Evolutionary conservation across 1,140 invertebrate genomes (phyloP), one percentile per base, ranked within the genome.

Genomic region (Phthorimaea operculella): DNA sequence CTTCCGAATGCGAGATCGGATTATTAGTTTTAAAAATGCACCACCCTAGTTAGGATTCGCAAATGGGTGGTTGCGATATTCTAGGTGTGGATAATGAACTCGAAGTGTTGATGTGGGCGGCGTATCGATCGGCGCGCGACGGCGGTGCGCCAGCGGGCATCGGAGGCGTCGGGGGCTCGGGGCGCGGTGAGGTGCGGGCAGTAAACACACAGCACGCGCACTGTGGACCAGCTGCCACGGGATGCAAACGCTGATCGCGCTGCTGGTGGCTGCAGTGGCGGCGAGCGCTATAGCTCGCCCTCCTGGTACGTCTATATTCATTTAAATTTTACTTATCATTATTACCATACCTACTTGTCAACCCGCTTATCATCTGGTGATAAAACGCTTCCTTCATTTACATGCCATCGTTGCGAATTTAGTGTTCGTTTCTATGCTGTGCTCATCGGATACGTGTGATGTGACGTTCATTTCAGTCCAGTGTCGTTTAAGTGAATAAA

Each of bases 61-160:
- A n/a, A 11, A n/a, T 12, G 8, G 36, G 36, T 39, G 10, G 36
- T 39, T 39, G 10, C 10, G 36, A 10, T 39, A 4, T 9, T 39
- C 10, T 39, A 28, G 21, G 21, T 28, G 21, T 28, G 21, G 36
- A 10, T 39, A 12, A 39, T 39, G 36, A n/a, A n/a, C 36, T 39
- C 36, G n/a, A 21, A 33, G 53, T 58, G 62, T 64, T 67, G 54
- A 76, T 80, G 75, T 78, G 75, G 74, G 75, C 71, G 77, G 65
- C 67, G 54, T 80, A 80, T 80, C 75, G 77, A 80, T 80, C 74
- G 74, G 55, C 75, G 74, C 72, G 66, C 64, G 44, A n/a, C 45
- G 14, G n/a, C 48, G 45, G 12, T 16, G 45, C 45, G 45, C 14
- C 15, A n/a, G 11, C 14, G 45, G 45, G 14, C 45, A 15, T 4